A percentile compares a stretch with the other conserved stretches of the same genome.
These are phyloP conservation scores for Micropoecilia bifurca DNA, from an alignment of 2,797 vertebrate genomes.

Conservation along the genomic window DNA sequence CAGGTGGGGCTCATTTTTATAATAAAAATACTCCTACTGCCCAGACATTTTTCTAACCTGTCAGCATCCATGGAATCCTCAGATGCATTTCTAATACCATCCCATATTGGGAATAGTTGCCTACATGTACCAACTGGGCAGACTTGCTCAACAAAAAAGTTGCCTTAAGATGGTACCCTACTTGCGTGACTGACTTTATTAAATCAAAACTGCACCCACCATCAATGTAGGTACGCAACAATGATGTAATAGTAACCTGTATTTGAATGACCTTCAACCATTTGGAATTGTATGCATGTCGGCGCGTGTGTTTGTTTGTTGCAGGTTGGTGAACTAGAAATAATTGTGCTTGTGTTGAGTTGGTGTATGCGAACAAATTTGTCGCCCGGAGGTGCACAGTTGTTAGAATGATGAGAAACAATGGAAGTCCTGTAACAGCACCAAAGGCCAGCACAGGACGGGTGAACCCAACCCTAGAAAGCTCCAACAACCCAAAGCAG, in stretches of 20 bases:
- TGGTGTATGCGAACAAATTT: not conserved
- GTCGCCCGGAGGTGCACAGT: not conserved
- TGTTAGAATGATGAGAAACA: not conserved
- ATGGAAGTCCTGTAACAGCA: not conserved
- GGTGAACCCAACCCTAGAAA: not conserved
- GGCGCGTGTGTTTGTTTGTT: not conserved
- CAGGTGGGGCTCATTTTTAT: not conserved
- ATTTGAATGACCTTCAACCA: not conserved
- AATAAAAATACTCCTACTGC: not conserved
- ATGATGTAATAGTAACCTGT: not conserved
- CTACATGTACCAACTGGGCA: not conserved
- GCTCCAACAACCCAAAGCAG: not conserved
- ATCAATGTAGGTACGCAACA: not conserved
- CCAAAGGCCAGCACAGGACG: not conserved
- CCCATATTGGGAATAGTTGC: not conserved
- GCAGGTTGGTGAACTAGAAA: not conserved
- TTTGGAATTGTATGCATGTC: not conserved
- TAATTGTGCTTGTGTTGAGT: constrained; percentile 1
- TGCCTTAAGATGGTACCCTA: not conserved
- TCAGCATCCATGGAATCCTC: not conserved
- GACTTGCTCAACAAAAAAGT: not conserved
- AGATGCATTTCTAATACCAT: not conserved
- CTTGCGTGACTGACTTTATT: not conserved
- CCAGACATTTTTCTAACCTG: not conserved
- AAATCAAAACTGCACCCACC: not conserved